Conservation (phyloP, 2,797 vertebrate species). For the Enoplosus armatus region DNA sequence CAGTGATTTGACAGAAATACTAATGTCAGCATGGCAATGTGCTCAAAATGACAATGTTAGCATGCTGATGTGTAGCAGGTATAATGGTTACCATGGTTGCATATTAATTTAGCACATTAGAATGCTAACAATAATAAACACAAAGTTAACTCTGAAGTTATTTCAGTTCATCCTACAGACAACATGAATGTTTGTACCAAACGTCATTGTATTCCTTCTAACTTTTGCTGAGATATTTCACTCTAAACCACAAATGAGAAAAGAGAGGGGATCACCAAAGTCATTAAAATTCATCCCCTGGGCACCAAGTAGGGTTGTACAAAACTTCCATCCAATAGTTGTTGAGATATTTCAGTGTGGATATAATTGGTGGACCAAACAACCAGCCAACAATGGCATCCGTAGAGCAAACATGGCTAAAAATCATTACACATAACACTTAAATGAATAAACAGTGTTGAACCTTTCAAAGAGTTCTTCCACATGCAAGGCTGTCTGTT, state of each 20-base stretch:
- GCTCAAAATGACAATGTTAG: neutral
- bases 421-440: neutral
- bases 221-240: slow-evolving; percentile 11
- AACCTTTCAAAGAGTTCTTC: neutral
- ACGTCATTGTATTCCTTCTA: neutral
- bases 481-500: slow-evolving; percentile 8
- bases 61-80: neutral
- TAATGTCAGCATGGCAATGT: slow-evolving; percentile 17
- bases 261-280: neutral
- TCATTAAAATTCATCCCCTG: neutral
- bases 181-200: neutral
- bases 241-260: neutral
- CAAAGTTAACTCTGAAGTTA: neutral
- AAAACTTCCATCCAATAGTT: neutral
- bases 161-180: neutral
- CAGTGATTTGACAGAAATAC: slow-evolving; percentile 30
- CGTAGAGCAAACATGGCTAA: neutral
- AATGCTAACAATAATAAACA: neutral
- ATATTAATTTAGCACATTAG: too few relatives aligned
- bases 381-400: neutral
- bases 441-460: neutral
- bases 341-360: slow-evolving; percentile 9
- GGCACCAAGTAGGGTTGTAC: neutral
- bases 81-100: too few relatives aligned
- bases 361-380: neutral